A percentile compares a stretch with the other conserved stretches of the same genome.
Evolutionary conservation across 2,888 invertebrate genomes (phyloP).

Genomic region (Drosophila anomalata): DNA sequence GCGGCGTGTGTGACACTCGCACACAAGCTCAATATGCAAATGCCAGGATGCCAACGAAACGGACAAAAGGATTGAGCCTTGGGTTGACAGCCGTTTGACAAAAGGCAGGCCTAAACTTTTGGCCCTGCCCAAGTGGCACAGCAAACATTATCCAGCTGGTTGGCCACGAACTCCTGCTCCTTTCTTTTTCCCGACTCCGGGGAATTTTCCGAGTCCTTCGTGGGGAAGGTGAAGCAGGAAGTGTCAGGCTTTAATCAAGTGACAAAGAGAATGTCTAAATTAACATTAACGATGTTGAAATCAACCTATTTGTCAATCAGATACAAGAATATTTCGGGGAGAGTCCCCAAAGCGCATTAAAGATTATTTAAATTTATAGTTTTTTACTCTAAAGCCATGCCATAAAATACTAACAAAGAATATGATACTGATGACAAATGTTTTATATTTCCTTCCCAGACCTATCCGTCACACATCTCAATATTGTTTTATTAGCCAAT

Average conservation of each 20-base stretch:
- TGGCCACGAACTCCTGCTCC: slow-evolving; percentile 18
- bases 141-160: slow-evolving; percentile 44
- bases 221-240: slow-evolving; percentile 13
- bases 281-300: slow-evolving; percentile 26
- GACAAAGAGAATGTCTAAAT: slow-evolving; percentile 39
- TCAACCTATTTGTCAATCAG: slow-evolving; percentile 30
- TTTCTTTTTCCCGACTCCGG: slow-evolving; percentile 20
- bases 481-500: slow-evolving; percentile 17
- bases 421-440: background rate
- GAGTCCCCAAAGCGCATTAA: background rate
- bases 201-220: slow-evolving; percentile 31
- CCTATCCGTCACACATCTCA: background rate
- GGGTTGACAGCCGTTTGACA: slow-evolving; percentile 54
- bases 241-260: slow-evolving; percentile 47
- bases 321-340: background rate
- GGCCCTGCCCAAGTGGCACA: slow-evolving; percentile 50
- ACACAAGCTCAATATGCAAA: slow-evolving; percentile 32
- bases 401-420: background rate
- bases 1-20: slow-evolving; percentile 27
- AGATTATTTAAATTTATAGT: background rate
- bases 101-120: slow-evolving; percentile 44
- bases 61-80: slow-evolving; percentile 55
- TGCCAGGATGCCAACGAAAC: slow-evolving; percentile 30
- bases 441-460: background rate
- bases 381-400: background rate